A percentile compares a stretch with the other conserved stretches of the same genome.
Conservation (phyloP, 2,113 vertebrate genomes). For the Tretioscincus oriximinensis region DNA sequence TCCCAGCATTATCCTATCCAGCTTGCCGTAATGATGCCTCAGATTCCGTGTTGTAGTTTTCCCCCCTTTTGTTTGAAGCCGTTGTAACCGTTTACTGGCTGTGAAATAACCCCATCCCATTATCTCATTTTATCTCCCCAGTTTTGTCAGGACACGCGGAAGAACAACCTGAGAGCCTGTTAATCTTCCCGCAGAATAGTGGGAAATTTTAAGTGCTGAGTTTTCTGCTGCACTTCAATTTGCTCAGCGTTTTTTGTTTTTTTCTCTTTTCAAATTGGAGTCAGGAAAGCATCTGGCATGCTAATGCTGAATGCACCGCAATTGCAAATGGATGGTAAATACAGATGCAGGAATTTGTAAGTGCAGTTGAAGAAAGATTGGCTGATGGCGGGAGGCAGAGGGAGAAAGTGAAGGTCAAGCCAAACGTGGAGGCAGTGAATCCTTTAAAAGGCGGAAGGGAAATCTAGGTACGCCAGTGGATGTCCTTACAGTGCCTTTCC, state of each 20-base stretch:
- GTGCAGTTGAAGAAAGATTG: slow-evolving; percentile 31
- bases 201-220: slow-evolving; percentile 52
- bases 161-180: slow-evolving; percentile 49
- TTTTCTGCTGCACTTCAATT: slow-evolving; percentile 57
- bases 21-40: slow-evolving; percentile 31
- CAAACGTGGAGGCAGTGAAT: slow-evolving; percentile 12
- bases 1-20: slow-evolving; percentile 16
- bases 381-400: background rate
- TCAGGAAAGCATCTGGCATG: slow-evolving; percentile 61
- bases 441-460: background rate
- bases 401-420: slow-evolving; percentile 1
- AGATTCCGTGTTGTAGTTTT: background rate
- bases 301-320: slow-evolving; percentile 50
- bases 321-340: slow-evolving; percentile 61
- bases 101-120: slow-evolving; percentile 58
- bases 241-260: slow-evolving; percentile 49
- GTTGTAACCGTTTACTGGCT: slow-evolving; percentile 58
- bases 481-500: background rate
- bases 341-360: slow-evolving; percentile 59
- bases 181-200: slow-evolving; percentile 55
- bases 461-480: background rate
- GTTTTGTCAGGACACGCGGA: slow-evolving; percentile 57
- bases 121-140: slow-evolving; percentile 61
- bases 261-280: slow-evolving; percentile 61
- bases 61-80: slow-evolving; percentile 28